phyloP scores from a whole-genome alignment of 2,888 invertebrate genomes.

The Pachymerium ferrugineum region DNA sequence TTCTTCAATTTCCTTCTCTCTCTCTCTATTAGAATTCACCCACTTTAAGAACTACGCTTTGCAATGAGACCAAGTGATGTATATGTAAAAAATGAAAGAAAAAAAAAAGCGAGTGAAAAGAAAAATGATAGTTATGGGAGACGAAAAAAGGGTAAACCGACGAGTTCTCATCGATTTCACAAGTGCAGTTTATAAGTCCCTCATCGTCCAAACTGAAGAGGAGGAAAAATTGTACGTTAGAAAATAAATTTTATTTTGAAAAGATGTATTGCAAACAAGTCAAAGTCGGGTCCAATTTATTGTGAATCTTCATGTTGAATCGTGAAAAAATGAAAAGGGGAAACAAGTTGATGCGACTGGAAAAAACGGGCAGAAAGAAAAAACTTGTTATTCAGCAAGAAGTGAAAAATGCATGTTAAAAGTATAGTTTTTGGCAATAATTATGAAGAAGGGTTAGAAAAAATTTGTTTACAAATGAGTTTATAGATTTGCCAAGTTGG shows the following conservation, averaged over 20 bases:
- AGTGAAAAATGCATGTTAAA: background rate
- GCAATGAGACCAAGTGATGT: background rate
- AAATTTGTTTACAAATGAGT: no score
- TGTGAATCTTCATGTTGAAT: background rate
- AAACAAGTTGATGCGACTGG: background rate
- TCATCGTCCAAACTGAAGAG: background rate
- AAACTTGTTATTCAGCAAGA: background rate
- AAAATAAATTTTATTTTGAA: constrained; percentile 17
- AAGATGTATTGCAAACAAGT: constrained; percentile 19
- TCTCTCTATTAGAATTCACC: background rate
- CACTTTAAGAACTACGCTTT: background rate
- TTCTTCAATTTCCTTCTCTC: background rate
- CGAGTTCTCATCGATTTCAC: constrained; percentile 14
- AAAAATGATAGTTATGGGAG: background rate
- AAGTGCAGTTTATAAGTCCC: constrained; percentile 6
- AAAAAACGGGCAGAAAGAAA: background rate
- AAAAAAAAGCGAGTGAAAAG: no score
- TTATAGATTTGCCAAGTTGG: no score
- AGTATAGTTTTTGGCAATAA: background rate
- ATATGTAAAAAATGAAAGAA: no score
- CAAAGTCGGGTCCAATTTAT: constrained; percentile 5
- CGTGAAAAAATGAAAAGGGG: no score
- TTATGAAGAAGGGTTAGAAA: no score
- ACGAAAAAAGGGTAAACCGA: background rate
- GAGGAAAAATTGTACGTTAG: background rate